Percentiles rank a stretch among this genome's conserved stretches.
Conservation (phyloP, 2,888 invertebrate genomes). For the Eurytoma californica region DNA sequence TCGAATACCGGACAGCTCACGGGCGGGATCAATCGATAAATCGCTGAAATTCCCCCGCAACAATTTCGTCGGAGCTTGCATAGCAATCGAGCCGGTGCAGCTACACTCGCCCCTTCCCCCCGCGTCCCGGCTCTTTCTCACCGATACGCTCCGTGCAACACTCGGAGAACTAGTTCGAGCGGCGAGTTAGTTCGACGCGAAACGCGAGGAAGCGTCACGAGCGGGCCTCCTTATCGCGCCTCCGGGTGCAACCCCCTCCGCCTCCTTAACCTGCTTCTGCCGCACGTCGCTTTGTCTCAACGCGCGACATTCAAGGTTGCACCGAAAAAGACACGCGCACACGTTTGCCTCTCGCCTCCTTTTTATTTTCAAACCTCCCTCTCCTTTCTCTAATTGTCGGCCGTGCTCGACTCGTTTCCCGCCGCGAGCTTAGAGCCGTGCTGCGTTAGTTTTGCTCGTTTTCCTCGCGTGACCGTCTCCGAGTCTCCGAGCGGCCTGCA, state of each 20-base stretch:
- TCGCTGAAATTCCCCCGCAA: too few relatives aligned
- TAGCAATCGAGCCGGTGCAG: neutral
- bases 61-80: too few relatives aligned
- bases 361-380: neutral
- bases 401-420: neutral
- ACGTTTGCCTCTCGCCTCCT: conserved; percentile 6
- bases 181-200: neutral
- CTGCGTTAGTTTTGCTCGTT: conserved; percentile 19
- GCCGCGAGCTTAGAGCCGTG: neutral
- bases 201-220: neutral
- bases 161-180: conserved; percentile 1
- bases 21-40: too few relatives aligned
- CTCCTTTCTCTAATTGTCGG: conserved; percentile 16
- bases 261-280: conserved; percentile 44
- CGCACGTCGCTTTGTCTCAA: neutral
- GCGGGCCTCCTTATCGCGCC: conserved; percentile 20
- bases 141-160: neutral
- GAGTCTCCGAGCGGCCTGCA: too few relatives aligned
- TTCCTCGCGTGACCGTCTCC: neutral
- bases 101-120: neutral
- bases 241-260: conserved; percentile 14
- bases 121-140: neutral
- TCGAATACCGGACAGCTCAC: too few relatives aligned
- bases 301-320: conserved; percentile 8
- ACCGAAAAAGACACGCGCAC: neutral